Conservation (phyloP, 2,888 invertebrate species). For the Ophion ellenae region DNA sequence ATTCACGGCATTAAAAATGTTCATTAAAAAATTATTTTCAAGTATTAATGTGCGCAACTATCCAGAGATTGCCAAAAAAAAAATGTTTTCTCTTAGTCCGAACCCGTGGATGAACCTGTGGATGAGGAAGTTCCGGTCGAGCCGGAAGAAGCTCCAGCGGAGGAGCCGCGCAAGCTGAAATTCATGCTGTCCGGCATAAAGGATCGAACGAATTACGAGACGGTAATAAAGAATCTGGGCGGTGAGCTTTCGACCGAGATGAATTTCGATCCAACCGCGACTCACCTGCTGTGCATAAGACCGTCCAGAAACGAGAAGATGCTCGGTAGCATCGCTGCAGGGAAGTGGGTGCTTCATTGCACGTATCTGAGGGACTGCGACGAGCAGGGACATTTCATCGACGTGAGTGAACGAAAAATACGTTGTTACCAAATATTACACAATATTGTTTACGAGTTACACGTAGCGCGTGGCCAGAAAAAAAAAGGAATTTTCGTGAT, state of each 20-base stretch:
- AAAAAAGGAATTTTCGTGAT: no score
- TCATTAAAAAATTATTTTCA: no score
- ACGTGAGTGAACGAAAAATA: constrained; percentile 84
- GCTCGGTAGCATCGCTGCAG: constrained; percentile 93
- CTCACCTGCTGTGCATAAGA: constrained; percentile 91
- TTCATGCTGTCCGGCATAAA: constrained; percentile 82
- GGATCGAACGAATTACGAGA: constrained; percentile 85
- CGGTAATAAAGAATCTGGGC: constrained; percentile 87
- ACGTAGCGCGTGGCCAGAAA: no score
- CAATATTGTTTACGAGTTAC: no score
- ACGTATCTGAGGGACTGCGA: constrained; percentile 90
- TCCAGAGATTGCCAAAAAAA: no score
- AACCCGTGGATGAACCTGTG: constrained; percentile 46
- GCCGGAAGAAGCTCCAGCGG: constrained; percentile 6
- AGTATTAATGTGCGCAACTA: no score
- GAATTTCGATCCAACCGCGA: constrained; percentile 87
- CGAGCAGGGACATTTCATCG: constrained; percentile 86
- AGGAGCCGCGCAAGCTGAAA: constrained; percentile 68
- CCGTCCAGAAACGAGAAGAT: constrained; percentile 94
- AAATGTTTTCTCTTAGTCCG: constrained; percentile 13
- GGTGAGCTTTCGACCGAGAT: constrained; percentile 86
- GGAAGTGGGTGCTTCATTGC: constrained; percentile 94
- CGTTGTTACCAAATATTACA: no score
- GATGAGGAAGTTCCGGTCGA: constrained; percentile 42
- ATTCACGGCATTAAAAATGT: no score